These are phyloP conservation scores for Acronicta alni DNA, from an alignment of 2,888 invertebrate species.

Conservation along the genomic window DNA sequence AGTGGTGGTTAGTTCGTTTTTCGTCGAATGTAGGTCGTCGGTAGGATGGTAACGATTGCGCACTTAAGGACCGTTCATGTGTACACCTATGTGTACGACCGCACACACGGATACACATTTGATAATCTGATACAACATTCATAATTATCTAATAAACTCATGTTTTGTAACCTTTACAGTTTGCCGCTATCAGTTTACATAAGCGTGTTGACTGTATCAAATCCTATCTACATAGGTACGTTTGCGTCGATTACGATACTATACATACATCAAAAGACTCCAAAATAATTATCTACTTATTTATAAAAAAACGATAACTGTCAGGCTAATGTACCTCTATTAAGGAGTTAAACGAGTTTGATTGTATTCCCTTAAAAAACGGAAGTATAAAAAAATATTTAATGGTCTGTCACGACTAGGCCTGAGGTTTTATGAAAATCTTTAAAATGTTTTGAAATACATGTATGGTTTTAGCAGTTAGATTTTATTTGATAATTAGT, in stretches of 20 bases:
- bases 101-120: slow-evolving; percentile 73
- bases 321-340: slow-evolving; percentile 33
- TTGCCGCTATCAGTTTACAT: slow-evolving; percentile 85
- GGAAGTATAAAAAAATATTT: not conserved
- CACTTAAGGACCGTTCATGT: slow-evolving; percentile 57
- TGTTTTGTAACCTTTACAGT: slow-evolving; percentile 83
- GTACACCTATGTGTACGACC: slow-evolving; percentile 63
- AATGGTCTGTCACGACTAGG: not conserved
- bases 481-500: not conserved
- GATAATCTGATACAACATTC: slow-evolving; percentile 83
- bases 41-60: slow-evolving; percentile 45
- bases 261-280: slow-evolving; percentile 56
- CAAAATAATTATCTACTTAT: slow-evolving; percentile 53
- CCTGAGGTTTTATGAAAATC: too few relatives aligned
- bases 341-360: slow-evolving; percentile 28
- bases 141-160: slow-evolving; percentile 84
- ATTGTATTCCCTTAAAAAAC: slow-evolving; percentile 19
- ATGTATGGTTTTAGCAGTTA: not conserved
- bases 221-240: slow-evolving; percentile 73
- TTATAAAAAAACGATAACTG: slow-evolving; percentile 28
- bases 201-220: slow-evolving; percentile 75
- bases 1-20: slow-evolving; percentile 1
- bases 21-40: slow-evolving; percentile 39
- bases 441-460: too few relatives aligned
- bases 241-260: slow-evolving; percentile 68